Conservation (phyloP, 2,113 vertebrate species). For the Cavia aperea region DNA sequence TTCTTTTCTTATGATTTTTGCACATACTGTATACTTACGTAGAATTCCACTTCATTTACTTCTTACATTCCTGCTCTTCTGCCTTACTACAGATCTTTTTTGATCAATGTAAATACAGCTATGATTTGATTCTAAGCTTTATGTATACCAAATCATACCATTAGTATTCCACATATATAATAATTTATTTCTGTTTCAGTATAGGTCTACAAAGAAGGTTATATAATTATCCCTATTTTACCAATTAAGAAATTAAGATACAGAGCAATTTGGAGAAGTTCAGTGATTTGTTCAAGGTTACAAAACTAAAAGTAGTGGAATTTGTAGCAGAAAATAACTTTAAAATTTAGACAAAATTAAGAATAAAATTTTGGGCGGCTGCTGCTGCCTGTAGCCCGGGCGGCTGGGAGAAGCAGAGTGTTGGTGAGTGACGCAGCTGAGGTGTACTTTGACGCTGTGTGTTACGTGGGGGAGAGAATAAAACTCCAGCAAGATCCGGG, state of each 20-base stretch:
- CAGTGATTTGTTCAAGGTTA: neutral
- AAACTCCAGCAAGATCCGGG: too few species aligned
- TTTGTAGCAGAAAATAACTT: neutral
- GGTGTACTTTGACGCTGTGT: too few species aligned
- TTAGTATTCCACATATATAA: neutral
- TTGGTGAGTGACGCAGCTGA: too few species aligned
- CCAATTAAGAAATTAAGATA: neutral
- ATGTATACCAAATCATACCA: neutral
- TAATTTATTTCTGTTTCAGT: neutral
- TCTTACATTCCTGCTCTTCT: neutral
- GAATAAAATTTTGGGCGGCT: neutral
- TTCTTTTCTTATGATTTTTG: slow-evolving; percentile 15
- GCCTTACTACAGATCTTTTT: neutral
- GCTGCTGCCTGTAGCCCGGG: too few species aligned
- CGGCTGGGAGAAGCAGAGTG: too few species aligned
- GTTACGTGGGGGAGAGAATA: too few species aligned
- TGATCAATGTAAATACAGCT: neutral
- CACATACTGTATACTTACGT: neutral
- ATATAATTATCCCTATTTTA: neutral
- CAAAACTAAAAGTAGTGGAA: neutral
- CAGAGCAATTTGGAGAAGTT: neutral
- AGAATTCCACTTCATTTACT: neutral
- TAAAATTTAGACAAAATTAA: neutral
- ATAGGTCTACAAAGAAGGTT: neutral
- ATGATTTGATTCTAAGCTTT: neutral